These are phyloP conservation scores for Vireo altiloquus DNA, from an alignment of 2,113 vertebrate species.

Conservation along the genomic window DNA sequence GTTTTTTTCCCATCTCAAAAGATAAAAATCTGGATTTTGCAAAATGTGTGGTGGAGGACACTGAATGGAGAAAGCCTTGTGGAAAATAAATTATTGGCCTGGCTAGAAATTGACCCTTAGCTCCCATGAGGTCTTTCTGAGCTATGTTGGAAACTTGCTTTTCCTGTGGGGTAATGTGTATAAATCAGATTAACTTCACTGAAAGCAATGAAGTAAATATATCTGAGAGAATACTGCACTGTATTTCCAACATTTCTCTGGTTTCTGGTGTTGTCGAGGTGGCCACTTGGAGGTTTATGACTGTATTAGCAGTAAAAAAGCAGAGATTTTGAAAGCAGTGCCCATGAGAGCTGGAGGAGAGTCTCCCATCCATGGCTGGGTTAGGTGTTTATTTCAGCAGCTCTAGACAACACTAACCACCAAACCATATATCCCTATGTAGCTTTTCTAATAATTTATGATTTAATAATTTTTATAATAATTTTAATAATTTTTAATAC, in stretches of 20 bases:
- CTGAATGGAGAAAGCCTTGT: neutral
- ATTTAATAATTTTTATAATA: neutral
- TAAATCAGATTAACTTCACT: slow-evolving; percentile 1
- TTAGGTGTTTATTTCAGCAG: neutral
- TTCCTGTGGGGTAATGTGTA: neutral
- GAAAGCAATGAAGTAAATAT: neutral
- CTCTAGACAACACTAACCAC: neutral
- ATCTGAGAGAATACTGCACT: neutral
- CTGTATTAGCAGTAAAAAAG: neutral
- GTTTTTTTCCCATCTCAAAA: neutral
- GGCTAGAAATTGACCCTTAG: neutral
- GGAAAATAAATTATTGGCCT: slow-evolving; percentile 1
- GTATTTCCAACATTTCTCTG: neutral
- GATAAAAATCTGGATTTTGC: neutral
- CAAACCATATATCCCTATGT: accelerated
- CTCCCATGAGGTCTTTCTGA: neutral
- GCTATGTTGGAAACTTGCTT: neutral
- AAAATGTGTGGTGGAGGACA: neutral
- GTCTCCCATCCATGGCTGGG: neutral
- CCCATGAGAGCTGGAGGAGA: neutral
- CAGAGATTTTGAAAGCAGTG: neutral
- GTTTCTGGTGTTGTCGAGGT: neutral
- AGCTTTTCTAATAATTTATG: neutral
- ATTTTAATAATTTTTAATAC: neutral
- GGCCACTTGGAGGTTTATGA: neutral